phyloP scores from a whole-genome alignment of 2,113 vertebrate species.

The Hirundichthys speculiger region DNA sequence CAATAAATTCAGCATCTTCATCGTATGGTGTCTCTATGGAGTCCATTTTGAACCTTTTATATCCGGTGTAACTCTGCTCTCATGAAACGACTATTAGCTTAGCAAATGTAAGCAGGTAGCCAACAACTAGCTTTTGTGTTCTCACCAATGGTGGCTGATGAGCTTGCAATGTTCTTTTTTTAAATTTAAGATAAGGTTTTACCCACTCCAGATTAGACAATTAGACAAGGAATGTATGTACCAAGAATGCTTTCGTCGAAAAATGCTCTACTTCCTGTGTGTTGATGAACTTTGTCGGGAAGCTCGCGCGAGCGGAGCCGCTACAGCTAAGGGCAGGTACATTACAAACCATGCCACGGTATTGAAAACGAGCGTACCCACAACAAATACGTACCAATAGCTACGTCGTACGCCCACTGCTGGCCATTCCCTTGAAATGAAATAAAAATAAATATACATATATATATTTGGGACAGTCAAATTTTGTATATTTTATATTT shows the following conservation, averaged over 20 bases:
- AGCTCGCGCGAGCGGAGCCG: neutral
- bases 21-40: slow-evolving; percentile 66
- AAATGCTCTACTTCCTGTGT: slow-evolving; percentile 19
- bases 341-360: neutral
- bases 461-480: neutral
- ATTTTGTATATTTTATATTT: slow-evolving; percentile 49
- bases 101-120: neutral
- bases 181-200: too few species aligned
- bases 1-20: slow-evolving; percentile 52
- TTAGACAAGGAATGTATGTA: too few species aligned
- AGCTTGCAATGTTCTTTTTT: too few species aligned
- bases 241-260: neutral
- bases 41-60: slow-evolving; percentile 43
- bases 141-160: neutral
- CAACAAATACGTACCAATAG: neutral
- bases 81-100: neutral
- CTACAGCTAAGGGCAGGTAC: rapidly evolving
- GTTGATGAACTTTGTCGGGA: neutral
- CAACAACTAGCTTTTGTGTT: neutral
- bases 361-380: neutral
- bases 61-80: neutral
- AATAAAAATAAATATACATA: too few species aligned
- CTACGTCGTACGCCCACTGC: slow-evolving; percentile 4
- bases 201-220: too few species aligned
- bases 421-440: neutral